A percentile compares a stretch with the other conserved stretches of the same genome.
Evolutionary conservation across 1,140 invertebrate species (phyloP).

Genomic region (Eriosoma lanigerum): DNA sequence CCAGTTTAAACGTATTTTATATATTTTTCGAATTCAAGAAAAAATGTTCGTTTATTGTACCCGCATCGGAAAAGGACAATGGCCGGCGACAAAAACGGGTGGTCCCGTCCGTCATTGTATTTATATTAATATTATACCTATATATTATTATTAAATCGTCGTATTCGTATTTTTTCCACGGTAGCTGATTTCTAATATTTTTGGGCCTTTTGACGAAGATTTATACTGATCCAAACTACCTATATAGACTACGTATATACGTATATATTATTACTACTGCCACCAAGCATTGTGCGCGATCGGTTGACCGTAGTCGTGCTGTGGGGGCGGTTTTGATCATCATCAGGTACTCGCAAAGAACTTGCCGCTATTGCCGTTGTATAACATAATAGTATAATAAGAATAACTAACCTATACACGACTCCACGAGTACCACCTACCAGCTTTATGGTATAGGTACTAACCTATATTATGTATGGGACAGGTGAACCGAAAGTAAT

Average conservation of each 20-base stretch:
- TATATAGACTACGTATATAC: no score
- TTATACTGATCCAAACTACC: no score
- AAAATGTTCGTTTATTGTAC: background rate
- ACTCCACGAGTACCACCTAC: no score
- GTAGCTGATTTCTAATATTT: slow-evolving; percentile 2
- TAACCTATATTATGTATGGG: background rate
- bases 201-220: slow-evolving; percentile 24
- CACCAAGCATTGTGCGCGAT: background rate
- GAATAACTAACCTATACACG: background rate
- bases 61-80: slow-evolving; percentile 3
- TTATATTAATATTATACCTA: no score
- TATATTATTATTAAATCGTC: no score
- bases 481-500: background rate
- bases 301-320: slow-evolving; percentile 7
- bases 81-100: slow-evolving; percentile 35
- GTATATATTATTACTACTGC: background rate
- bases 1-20: no score
- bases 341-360: background rate
- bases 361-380: background rate
- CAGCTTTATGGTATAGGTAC: no score
- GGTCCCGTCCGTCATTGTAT: slow-evolving; percentile 25
- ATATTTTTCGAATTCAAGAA: background rate
- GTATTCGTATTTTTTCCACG: background rate
- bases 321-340: background rate
- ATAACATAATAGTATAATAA: no score